Conservation (phyloP, 2,113 vertebrate genomes). For the Quiscalus mexicanus region DNA sequence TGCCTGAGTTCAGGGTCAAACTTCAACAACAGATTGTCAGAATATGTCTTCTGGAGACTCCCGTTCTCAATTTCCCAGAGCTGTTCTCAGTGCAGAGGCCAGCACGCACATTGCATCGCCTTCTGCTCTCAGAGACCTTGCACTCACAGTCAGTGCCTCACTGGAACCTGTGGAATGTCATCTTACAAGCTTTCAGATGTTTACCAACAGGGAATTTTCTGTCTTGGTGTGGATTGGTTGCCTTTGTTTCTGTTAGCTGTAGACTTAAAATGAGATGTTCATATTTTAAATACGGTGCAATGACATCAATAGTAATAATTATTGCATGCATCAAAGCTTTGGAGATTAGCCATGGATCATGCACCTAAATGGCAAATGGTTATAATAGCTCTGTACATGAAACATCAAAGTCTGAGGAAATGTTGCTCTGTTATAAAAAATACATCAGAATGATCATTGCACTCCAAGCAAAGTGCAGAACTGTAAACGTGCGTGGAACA, state of each 20-base stretch:
- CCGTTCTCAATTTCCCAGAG: neutral
- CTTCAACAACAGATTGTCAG: neutral
- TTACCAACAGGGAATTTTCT: neutral
- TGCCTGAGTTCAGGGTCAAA: neutral
- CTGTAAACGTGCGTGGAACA: conserved; percentile 29
- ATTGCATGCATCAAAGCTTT: conserved; percentile 72
- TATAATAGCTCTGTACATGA: conserved; percentile 78
- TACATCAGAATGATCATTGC: conserved; percentile 56
- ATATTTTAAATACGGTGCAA: conserved; percentile 61
- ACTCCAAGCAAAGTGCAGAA: neutral
- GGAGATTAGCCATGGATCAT: conserved; percentile 78
- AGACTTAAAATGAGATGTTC: conserved; percentile 4
- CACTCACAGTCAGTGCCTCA: neutral
- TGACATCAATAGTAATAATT: conserved; percentile 73
- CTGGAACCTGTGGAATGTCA: neutral
- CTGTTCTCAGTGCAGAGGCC: neutral
- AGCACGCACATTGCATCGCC: neutral
- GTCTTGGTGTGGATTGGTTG: neutral
- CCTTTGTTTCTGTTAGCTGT: neutral
- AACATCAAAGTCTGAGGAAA: conserved; percentile 79
- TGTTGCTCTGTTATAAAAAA: conserved; percentile 70
- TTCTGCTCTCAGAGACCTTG: neutral
- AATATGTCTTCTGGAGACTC: neutral
- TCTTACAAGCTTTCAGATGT: neutral
- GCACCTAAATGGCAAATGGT: conserved; percentile 73